Evolutionary conservation across 2,113 vertebrate species (phyloP).

Genomic region (Hemiscyllium ocellatum): DNA sequence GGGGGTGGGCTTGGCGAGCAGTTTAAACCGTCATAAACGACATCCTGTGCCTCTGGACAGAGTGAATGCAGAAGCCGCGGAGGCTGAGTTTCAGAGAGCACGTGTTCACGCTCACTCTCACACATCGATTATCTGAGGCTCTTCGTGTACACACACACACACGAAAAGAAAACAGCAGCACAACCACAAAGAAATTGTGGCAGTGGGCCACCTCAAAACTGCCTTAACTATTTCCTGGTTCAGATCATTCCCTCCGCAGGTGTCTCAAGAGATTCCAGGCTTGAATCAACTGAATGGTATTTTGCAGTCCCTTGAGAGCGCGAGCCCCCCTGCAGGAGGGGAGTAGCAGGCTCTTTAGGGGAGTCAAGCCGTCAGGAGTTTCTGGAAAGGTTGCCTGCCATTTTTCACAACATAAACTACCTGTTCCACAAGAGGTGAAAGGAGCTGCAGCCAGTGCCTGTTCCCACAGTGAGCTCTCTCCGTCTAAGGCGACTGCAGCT

Average conservation of each 20-base stretch:
- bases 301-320: no score
- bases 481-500: background rate
- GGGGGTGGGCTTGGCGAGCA: background rate
- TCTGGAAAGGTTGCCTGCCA: background rate
- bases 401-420: background rate
- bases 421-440: background rate
- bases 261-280: background rate
- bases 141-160: background rate
- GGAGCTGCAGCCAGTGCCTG: background rate
- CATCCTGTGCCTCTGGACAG: background rate
- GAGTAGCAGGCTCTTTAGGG: background rate
- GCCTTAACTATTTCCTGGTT: slow-evolving; percentile 5
- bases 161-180: background rate
- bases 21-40: background rate
- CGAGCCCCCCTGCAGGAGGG: background rate
- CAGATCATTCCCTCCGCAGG: background rate
- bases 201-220: background rate
- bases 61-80: background rate
- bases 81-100: background rate
- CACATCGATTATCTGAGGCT: background rate
- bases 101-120: background rate
- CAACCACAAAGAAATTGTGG: background rate
- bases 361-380: background rate
- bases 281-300: background rate
- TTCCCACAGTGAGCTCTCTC: background rate